phyloP scores from a whole-genome alignment of 1,140 invertebrate genomes.

The Onthophagus taurus region DNA sequence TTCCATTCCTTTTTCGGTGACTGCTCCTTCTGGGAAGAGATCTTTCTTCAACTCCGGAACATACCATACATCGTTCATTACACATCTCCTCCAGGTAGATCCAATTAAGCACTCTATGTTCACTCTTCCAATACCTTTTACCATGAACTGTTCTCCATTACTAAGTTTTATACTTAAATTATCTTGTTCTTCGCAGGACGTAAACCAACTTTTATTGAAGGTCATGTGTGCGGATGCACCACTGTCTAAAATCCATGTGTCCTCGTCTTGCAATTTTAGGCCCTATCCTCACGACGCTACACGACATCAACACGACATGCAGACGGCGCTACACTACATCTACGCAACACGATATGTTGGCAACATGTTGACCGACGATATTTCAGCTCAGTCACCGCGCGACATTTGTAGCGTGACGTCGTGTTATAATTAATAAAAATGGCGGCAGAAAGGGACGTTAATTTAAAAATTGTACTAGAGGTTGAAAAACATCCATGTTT shows the following conservation, averaged over 20 bases:
- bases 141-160: constrained; percentile 16
- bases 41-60: constrained; percentile 27
- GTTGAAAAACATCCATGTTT: no score
- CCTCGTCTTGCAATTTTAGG: constrained; percentile 4
- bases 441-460: no score
- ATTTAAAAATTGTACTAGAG: no score
- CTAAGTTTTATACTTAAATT: constrained; percentile 15
- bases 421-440: no score
- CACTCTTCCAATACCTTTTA: constrained; percentile 22
- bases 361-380: no score
- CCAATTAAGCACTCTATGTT: constrained; percentile 24
- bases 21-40: constrained; percentile 28
- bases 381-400: no score
- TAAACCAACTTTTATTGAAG: constrained; percentile 3
- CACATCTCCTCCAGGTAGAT: constrained; percentile 24
- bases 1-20: constrained; percentile 19
- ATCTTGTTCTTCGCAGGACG: not conserved
- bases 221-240: constrained; percentile 31
- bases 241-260: constrained; percentile 31
- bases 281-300: no score
- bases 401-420: no score
- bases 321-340: no score
- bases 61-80: constrained; percentile 25
- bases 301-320: no score
- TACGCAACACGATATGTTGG: no score